Percentiles rank a stretch among this genome's conserved stretches.
These are phyloP conservation scores for Tachina grossa DNA, from an alignment of 2,888 invertebrate genomes.

Conservation along the genomic window DNA sequence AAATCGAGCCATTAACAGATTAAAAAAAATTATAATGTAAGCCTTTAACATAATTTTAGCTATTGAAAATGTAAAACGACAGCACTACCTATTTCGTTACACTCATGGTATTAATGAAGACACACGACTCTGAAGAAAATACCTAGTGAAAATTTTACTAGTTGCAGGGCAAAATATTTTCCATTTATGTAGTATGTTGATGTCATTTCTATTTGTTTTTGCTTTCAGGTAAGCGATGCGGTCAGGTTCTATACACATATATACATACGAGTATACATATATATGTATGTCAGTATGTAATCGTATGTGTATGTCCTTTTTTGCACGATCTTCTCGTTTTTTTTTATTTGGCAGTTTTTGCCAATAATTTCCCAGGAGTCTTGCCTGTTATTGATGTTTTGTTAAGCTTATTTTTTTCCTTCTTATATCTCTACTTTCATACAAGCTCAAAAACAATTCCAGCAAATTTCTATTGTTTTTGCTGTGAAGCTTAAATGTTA, in stretches of 20 bases:
- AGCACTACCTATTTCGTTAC: too few species aligned
- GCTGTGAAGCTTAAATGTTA: constrained; percentile 32
- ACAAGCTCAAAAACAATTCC: not conserved
- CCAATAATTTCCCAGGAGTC: constrained; percentile 71
- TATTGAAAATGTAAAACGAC: too few species aligned
- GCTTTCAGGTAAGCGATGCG: constrained; percentile 7
- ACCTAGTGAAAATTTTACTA: not conserved
- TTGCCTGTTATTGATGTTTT: constrained; percentile 67
- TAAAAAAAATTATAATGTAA: too few species aligned
- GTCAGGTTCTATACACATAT: constrained; percentile 30
- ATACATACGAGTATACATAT: too few species aligned
- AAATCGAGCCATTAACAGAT: too few species aligned
- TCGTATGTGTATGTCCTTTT: not conserved
- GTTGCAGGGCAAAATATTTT: not conserved
- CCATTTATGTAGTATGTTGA: not conserved
- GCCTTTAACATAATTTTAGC: too few species aligned
- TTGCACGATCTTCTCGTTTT: constrained; percentile 41
- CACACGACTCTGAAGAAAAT: too few species aligned
- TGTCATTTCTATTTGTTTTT: not conserved
- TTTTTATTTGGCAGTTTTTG: constrained; percentile 61
- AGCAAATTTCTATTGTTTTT: constrained; percentile 23
- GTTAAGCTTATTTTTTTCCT: constrained; percentile 34
- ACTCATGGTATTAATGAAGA: too few species aligned
- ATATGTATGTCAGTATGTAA: too few species aligned
- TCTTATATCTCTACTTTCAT: not conserved